Conservation (phyloP, 2,113 vertebrate species). For the Lota lota region DNA sequence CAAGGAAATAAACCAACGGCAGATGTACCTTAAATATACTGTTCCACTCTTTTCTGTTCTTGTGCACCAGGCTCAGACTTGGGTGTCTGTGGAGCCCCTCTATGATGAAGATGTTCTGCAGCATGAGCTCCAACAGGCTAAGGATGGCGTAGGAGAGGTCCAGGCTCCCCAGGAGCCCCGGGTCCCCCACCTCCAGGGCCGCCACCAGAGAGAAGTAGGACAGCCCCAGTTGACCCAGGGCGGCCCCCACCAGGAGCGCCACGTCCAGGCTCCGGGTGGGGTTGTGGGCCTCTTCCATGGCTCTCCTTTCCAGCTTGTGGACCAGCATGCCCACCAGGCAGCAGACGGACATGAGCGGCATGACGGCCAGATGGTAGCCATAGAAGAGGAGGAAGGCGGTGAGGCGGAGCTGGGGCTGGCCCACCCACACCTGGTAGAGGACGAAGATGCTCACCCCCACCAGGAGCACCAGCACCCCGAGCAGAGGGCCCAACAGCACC, state of each 20-base stretch:
- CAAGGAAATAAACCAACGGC: background rate
- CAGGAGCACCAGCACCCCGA: constrained; percentile 69
- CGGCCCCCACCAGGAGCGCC: constrained; percentile 77
- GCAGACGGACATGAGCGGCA: constrained; percentile 78
- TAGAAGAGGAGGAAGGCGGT: constrained; percentile 81
- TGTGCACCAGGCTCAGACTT: background rate
- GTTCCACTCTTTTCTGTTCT: background rate
- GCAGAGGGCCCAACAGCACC: constrained; percentile 63
- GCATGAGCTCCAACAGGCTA: constrained; percentile 81
- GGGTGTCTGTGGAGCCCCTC: constrained; percentile 82
- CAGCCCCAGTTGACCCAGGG: constrained; percentile 79
- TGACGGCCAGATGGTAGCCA: constrained; percentile 72
- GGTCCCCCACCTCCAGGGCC: constrained; percentile 65
- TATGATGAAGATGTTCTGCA: constrained; percentile 90
- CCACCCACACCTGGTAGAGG: constrained; percentile 81
- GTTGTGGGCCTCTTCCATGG: constrained; percentile 75
- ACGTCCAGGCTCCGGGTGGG: constrained; percentile 86
- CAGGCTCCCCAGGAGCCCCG: constrained; percentile 68
- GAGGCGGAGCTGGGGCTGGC: constrained; percentile 7
- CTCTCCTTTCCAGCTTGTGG: constrained; percentile 74
- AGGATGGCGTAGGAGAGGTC: constrained; percentile 82
- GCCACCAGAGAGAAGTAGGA: constrained; percentile 90
- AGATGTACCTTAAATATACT: constrained; percentile 34
- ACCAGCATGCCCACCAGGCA: constrained; percentile 72
- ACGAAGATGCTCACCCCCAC: constrained; percentile 74